These are phyloP conservation scores for Paedocypris sp. DNA, from an alignment of 2,113 vertebrate genomes.

Conservation along the genomic window DNA sequence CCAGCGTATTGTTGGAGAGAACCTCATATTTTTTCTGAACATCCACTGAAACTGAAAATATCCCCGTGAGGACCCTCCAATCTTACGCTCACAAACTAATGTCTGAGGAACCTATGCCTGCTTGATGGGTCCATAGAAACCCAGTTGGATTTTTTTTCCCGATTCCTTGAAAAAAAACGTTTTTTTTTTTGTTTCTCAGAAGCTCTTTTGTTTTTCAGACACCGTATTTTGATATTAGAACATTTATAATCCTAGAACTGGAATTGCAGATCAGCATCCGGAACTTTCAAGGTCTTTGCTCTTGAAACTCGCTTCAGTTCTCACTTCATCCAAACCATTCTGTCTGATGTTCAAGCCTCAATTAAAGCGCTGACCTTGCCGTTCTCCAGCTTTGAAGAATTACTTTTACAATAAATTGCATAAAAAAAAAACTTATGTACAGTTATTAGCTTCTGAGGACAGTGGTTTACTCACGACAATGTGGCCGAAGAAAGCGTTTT, in stretches of 20 bases:
- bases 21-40: background rate
- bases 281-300: constrained; percentile 36
- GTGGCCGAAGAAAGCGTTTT: background rate
- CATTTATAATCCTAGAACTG: background rate
- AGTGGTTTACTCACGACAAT: constrained; percentile 25
- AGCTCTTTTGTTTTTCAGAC: no score
- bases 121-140: background rate
- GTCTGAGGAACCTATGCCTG: background rate
- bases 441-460: constrained; percentile 7
- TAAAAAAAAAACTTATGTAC: constrained; percentile 25
- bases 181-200: no score
- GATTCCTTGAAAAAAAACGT: no score
- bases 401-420: constrained; percentile 28
- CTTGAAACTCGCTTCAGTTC: constrained; percentile 11
- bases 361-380: constrained; percentile 39
- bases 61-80: background rate
- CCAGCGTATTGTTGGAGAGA: background rate
- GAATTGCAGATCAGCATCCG: background rate
- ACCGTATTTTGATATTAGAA: no score
- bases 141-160: no score
- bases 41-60: background rate
- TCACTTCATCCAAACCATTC: constrained; percentile 7
- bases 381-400: constrained; percentile 25
- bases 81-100: background rate
- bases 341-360: constrained; percentile 34